Conservation (phyloP, 2,113 vertebrate genomes). For the Anhinga rufa region DNA sequence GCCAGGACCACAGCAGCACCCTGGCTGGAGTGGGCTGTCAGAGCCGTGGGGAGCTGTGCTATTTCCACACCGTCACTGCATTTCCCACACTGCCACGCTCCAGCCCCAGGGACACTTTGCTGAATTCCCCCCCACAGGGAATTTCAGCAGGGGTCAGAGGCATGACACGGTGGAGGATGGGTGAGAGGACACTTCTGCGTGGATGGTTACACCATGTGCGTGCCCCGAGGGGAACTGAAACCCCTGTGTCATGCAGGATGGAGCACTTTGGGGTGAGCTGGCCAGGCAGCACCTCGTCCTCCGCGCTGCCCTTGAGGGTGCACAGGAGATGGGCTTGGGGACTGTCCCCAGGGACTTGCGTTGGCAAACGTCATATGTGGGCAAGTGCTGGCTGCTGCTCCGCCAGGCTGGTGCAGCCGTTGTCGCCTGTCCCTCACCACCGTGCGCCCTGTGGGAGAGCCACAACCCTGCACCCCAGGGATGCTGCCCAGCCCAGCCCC, state of each 20-base stretch:
- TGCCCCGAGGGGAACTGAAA: background rate
- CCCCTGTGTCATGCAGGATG: background rate
- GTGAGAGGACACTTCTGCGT: fast-evolving
- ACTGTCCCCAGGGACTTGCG: background rate
- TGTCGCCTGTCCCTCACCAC: background rate
- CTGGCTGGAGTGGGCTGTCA: background rate
- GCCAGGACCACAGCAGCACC: background rate
- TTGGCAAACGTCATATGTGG: fast-evolving
- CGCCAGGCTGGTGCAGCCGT: background rate
- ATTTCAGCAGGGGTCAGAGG: background rate
- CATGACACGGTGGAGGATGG: background rate
- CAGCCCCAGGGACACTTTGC: background rate
- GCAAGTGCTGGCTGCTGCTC: background rate
- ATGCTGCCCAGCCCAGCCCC: background rate
- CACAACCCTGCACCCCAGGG: background rate
- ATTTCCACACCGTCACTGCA: background rate
- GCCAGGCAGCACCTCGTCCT: background rate
- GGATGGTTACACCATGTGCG: background rate
- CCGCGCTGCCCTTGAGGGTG: background rate
- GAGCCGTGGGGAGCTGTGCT: background rate
- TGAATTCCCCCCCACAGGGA: background rate
- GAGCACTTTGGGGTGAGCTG: background rate
- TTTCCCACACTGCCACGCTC: fast-evolving
- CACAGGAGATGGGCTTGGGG: background rate
- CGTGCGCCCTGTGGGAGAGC: fast-evolving